A percentile compares a stretch with the other conserved stretches of the same genome.
Evolutionary conservation across 1,140 invertebrate species (phyloP).

Genomic region (Laodelphax striatellus): DNA sequence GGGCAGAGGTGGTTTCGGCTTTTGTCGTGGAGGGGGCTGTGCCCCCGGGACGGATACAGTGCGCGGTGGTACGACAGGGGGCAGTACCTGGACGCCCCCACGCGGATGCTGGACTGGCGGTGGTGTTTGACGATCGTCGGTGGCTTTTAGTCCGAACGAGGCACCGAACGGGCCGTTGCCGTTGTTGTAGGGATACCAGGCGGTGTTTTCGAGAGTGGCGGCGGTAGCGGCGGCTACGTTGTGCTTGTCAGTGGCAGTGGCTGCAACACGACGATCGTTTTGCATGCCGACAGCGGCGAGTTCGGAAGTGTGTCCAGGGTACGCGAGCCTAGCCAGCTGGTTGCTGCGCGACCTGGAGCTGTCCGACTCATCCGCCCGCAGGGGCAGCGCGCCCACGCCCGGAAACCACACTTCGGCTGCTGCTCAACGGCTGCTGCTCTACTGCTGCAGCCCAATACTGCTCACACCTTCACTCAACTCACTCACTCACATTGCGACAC

Average conservation of each 20-base stretch:
- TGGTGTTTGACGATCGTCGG: neutral
- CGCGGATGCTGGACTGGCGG: constrained; percentile 2
- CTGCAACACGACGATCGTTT: constrained; percentile 9
- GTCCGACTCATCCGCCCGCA: constrained; percentile 20
- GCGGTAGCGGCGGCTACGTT: neutral
- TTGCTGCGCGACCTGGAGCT: constrained; percentile 10
- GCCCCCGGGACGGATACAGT: neutral
- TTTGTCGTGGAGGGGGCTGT: constrained; percentile 5
- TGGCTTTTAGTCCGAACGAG: neutral
- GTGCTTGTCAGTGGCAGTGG: neutral
- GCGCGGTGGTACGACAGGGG: constrained; percentile 18
- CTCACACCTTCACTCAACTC: neutral
- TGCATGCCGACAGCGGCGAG: constrained; percentile 9
- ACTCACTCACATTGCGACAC: too few species aligned
- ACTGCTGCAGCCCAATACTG: neutral
- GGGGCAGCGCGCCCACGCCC: constrained; percentile 24
- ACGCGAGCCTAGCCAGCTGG: constrained; percentile 17
- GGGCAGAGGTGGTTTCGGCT: constrained; percentile 22
- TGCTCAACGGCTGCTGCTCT: neutral
- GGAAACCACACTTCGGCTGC: constrained; percentile 24
- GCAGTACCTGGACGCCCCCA: constrained; percentile 20
- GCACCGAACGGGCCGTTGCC: constrained; percentile 13
- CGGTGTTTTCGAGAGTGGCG: constrained; percentile 9
- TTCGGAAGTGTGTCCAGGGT: constrained; percentile 11
- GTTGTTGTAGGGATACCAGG: constrained; percentile 16